A percentile compares a stretch with the other conserved stretches of the same genome.
These are phyloP conservation scores for Cephus pulcher DNA, from an alignment of 2,888 invertebrate genomes.

Conservation along the genomic window DNA sequence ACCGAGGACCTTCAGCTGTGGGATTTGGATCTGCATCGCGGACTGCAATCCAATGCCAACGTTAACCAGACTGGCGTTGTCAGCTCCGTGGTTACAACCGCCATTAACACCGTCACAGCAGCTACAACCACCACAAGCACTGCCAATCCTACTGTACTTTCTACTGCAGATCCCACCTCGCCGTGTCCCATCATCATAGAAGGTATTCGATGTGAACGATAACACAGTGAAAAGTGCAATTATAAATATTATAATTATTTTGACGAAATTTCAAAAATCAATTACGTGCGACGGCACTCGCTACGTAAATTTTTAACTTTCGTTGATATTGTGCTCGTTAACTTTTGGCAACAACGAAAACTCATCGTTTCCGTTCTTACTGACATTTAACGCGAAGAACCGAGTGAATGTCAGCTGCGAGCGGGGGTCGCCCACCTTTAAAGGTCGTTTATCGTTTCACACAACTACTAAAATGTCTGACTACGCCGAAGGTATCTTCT, in stretches of 20 bases:
- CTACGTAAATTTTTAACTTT: too few relatives aligned
- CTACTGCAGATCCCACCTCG: conserved; percentile 37
- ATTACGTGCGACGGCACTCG: too few relatives aligned
- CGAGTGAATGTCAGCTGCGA: conserved; percentile 34
- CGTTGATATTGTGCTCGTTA: too few relatives aligned
- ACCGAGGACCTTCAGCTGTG: conserved; percentile 86
- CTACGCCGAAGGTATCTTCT: too few relatives aligned
- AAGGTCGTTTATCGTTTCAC: conserved; percentile 38
- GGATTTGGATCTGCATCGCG: conserved; percentile 74
- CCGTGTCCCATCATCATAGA: conserved; percentile 51
- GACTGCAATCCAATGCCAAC: conserved; percentile 36
- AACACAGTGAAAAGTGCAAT: too few relatives aligned
- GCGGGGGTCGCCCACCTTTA: conserved; percentile 47
- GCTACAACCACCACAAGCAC: conserved; percentile 21
- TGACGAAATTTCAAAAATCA: too few relatives aligned
- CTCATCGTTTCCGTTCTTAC: too few relatives aligned
- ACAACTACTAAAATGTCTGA: too few relatives aligned
- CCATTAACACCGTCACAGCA: conserved; percentile 19
- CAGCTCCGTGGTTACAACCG: conserved; percentile 17
- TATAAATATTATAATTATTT: too few relatives aligned
- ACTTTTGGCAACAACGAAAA: too few relatives aligned
- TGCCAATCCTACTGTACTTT: conserved; percentile 31
- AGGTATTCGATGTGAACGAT: conserved; percentile 41
- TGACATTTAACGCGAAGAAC: too few relatives aligned
- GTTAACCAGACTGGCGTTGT: conserved; percentile 18